Percentiles rank a stretch among this genome's conserved stretches.
Evolutionary conservation across 2,113 vertebrate species (phyloP).

Genomic region (Chrysemys picta): DNA sequence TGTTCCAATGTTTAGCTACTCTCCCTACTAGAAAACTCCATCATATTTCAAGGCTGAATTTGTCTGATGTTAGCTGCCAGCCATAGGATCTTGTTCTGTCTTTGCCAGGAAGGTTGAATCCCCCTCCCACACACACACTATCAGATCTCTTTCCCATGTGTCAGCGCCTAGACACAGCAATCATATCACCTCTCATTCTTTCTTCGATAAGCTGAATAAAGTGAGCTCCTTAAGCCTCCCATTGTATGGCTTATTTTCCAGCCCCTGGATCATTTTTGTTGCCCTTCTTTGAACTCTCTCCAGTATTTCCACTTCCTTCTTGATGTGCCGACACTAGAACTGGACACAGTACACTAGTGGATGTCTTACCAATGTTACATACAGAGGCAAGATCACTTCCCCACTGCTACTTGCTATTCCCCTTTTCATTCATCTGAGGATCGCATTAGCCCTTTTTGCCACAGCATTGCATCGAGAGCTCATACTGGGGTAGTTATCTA

Average conservation of each 20-base stretch:
- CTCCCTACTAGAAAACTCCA: too few species aligned
- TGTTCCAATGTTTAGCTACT: neutral
- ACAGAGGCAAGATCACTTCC: neutral
- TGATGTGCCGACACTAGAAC: neutral
- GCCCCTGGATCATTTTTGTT: neutral
- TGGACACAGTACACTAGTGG: neutral
- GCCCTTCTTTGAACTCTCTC: neutral
- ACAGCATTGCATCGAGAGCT: neutral
- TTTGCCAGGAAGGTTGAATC: neutral
- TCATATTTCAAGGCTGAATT: neutral
- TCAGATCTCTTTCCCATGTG: neutral
- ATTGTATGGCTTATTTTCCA: neutral
- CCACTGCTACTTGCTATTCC: neutral
- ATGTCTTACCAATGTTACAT: neutral
- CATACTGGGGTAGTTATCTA: neutral
- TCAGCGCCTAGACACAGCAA: neutral
- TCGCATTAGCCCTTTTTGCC: neutral
- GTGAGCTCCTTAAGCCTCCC: neutral
- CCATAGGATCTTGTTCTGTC: neutral
- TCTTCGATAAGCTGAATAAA: neutral
- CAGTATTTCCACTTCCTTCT: neutral
- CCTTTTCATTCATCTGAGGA: neutral
- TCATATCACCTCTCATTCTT: too few species aligned
- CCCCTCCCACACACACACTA: neutral
- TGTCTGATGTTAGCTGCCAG: neutral